Evolutionary conservation across 2,888 invertebrate species (phyloP).

Genomic region (Mamestra brassicae): DNA sequence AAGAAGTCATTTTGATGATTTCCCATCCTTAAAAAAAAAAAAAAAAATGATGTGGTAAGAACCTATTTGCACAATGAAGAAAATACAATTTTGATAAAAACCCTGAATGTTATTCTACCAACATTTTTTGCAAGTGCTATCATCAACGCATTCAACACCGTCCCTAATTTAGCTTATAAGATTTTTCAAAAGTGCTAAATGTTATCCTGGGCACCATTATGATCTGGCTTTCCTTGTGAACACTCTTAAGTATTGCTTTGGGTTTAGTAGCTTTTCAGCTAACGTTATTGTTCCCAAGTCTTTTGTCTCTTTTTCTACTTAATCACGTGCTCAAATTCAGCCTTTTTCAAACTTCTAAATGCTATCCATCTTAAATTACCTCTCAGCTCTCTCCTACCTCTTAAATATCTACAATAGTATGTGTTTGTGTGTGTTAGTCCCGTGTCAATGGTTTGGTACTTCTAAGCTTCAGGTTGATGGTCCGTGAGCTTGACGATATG

Average conservation of each 20-base stretch:
- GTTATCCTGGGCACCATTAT: neutral
- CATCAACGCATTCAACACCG: neutral
- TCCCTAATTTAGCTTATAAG: neutral
- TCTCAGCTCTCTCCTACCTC: neutral
- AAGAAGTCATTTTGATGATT: no score
- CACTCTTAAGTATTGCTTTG: neutral
- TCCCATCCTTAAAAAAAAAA: no score
- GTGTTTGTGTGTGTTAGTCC: conserved; percentile 49
- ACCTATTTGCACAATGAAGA: neutral
- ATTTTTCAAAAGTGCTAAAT: neutral
- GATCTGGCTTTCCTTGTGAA: neutral
- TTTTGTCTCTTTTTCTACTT: no score
- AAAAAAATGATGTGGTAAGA: neutral
- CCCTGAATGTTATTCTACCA: neutral
- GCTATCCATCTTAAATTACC: neutral
- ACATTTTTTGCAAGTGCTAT: neutral
- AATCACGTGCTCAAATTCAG: neutral
- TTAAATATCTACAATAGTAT: neutral
- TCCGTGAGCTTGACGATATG: conserved; percentile 59
- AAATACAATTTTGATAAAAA: neutral
- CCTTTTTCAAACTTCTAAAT: neutral
- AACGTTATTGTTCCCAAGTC: no score
- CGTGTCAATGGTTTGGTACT: conserved; percentile 60
- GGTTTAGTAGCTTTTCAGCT: no score
- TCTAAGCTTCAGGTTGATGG: conserved; percentile 62